Percentiles rank a stretch among this genome's conserved stretches.
Evolutionary conservation across 2,113 vertebrate species (phyloP).

Genomic region (Poicephalus meyeri): DNA sequence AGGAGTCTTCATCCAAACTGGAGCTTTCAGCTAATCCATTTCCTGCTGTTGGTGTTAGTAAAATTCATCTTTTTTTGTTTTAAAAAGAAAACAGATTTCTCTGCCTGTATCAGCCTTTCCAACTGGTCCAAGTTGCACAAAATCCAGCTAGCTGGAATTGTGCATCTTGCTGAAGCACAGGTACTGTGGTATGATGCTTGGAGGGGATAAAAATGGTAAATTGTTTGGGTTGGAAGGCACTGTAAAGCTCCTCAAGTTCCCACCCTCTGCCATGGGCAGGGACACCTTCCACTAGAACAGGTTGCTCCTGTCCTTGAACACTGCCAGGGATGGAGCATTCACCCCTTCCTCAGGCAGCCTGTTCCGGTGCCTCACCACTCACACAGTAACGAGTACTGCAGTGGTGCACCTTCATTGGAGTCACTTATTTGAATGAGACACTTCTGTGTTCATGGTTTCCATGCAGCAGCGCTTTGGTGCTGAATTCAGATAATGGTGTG

Average conservation of each 20-base stretch:
- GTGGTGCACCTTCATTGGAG: not conserved
- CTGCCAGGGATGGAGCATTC: too few species aligned
- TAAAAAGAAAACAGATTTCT: not conserved
- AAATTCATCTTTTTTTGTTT: not conserved
- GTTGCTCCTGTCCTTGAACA: too few species aligned
- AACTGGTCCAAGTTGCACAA: not conserved
- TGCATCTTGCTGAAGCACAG: not conserved
- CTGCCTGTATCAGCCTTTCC: not conserved
- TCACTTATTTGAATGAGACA: not conserved
- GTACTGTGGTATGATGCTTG: not conserved
- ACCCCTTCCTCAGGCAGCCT: too few species aligned
- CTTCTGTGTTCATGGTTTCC: not conserved
- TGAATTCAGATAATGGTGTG: not conserved
- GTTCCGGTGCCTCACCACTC: too few species aligned
- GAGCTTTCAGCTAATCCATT: not conserved
- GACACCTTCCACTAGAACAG: too few species aligned
- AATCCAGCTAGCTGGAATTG: not conserved
- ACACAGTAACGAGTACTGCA: not conserved
- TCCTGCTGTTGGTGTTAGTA: not conserved
- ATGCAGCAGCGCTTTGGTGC: not conserved
- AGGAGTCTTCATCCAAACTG: not conserved
- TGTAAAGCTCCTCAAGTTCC: too few species aligned
- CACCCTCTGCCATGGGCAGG: too few species aligned
- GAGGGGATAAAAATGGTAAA: too few species aligned
- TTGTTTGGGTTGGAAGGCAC: too few species aligned